Percentiles rank a stretch among this genome's conserved stretches.
Evolutionary conservation across 1,140 invertebrate genomes (phyloP).

Genomic region (Brachionus calyciflorus): DNA sequence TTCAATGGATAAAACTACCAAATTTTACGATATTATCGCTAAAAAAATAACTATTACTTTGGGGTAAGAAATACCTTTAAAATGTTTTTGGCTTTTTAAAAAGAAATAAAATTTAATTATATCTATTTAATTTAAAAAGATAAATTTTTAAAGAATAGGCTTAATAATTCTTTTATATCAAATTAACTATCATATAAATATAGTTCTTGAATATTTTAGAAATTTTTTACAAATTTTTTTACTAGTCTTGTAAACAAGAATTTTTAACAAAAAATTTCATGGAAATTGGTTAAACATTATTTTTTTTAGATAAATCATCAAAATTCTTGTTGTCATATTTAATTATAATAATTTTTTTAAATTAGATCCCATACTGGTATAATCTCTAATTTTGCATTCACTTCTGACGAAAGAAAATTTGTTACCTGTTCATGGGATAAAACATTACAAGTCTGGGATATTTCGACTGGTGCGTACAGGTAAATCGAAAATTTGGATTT

Average conservation of each 20-base stretch:
- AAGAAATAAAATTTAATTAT: no score
- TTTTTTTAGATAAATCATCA: no score
- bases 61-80: conserved; percentile 52
- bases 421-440: conserved; percentile 60
- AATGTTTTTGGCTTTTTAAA: no score
- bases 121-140: no score
- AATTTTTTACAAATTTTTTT: not conserved
- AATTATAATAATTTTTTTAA: not conserved
- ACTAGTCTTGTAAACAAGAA: not conserved
- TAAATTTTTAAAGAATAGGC: no score
- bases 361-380: conserved; percentile 56
- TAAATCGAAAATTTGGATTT: conserved; percentile 18
- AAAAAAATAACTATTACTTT: conserved; percentile 54
- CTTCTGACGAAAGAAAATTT: conserved; percentile 55
- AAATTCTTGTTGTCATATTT: no score
- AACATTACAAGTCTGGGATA: conserved; percentile 56
- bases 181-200: not conserved
- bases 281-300: no score
- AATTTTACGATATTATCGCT: conserved; percentile 56
- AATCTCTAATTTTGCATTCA: conserved; percentile 54
- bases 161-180: no score
- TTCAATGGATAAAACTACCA: conserved; percentile 57
- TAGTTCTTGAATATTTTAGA: not conserved
- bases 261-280: no score
- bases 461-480: conserved; percentile 59